Conservation (phyloP, 2,797 vertebrate genomes). For the Selene dorsalis region DNA sequence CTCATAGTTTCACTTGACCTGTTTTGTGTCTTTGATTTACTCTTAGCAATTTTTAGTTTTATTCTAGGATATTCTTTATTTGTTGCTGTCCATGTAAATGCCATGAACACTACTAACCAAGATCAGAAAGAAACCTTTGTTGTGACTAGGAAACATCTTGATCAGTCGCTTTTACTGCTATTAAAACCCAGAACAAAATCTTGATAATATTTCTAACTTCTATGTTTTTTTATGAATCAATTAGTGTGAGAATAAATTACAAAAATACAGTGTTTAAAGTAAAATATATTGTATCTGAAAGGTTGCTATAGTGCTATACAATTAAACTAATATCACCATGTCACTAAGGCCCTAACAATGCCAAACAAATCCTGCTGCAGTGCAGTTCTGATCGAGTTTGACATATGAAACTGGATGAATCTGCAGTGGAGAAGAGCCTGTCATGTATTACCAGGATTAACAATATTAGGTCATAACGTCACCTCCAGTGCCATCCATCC, state of each 20-base stretch:
- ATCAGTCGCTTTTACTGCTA: background rate
- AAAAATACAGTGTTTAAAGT: background rate
- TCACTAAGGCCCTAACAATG: background rate
- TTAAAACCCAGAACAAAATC: background rate
- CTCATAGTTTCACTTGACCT: constrained; percentile 5
- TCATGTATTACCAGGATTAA: background rate
- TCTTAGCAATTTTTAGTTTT: background rate
- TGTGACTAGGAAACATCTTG: background rate
- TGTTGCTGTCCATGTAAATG: background rate
- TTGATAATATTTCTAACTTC: background rate
- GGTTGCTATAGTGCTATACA: background rate
- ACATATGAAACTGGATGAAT: background rate
- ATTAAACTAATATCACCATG: background rate
- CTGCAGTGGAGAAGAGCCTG: background rate
- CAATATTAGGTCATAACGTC: background rate
- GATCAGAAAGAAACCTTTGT: background rate
- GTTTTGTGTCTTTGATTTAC: background rate
- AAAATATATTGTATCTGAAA: background rate
- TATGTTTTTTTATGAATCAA: background rate
- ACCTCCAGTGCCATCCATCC: background rate
- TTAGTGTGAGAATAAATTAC: background rate
- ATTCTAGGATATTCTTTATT: background rate
- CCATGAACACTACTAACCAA: background rate
- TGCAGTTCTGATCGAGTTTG: background rate
- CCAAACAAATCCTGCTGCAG: background rate